Conservation (phyloP, 2,888 invertebrate species). For the Serripes groenlandicus region DNA sequence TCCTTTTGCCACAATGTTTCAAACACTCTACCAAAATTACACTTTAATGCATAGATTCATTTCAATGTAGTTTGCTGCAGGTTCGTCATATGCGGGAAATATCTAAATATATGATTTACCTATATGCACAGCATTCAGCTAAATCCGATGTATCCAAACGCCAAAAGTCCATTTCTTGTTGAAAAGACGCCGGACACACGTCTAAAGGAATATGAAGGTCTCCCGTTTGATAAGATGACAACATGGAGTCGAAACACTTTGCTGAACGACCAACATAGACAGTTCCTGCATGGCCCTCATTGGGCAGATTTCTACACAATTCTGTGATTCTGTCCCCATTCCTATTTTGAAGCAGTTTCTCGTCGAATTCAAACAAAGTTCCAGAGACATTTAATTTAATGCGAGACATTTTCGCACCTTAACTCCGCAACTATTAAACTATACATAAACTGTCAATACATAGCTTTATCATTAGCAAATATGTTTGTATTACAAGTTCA, state of each 20-base stretch:
- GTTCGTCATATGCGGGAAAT: too few relatives aligned
- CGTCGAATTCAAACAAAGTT: background rate
- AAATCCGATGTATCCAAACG: constrained; percentile 24
- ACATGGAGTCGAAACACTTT: constrained; percentile 37
- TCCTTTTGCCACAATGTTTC: too few relatives aligned
- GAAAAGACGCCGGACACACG: constrained; percentile 49
- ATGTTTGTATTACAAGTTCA: too few relatives aligned
- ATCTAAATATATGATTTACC: constrained; percentile 31
- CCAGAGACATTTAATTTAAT: constrained; percentile 4
- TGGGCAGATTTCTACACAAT: background rate
- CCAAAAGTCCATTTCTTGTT: constrained; percentile 46
- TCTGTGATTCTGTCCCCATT: background rate
- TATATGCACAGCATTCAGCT: constrained; percentile 38
- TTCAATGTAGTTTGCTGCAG: too few relatives aligned
- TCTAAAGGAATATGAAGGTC: constrained; percentile 49
- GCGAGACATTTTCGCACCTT: background rate
- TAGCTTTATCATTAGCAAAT: too few relatives aligned
- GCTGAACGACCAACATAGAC: constrained; percentile 13
- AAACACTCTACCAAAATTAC: too few relatives aligned
- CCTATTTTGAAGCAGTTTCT: background rate
- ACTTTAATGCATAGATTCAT: too few relatives aligned
- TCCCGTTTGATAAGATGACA: constrained; percentile 48
- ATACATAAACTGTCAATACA: too few relatives aligned
- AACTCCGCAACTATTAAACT: too few relatives aligned
- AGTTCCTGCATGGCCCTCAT: background rate